Base-by-base conservation (phyloP, 2,113 vertebrate genomes). In the Myotis yumanensis region DNA sequence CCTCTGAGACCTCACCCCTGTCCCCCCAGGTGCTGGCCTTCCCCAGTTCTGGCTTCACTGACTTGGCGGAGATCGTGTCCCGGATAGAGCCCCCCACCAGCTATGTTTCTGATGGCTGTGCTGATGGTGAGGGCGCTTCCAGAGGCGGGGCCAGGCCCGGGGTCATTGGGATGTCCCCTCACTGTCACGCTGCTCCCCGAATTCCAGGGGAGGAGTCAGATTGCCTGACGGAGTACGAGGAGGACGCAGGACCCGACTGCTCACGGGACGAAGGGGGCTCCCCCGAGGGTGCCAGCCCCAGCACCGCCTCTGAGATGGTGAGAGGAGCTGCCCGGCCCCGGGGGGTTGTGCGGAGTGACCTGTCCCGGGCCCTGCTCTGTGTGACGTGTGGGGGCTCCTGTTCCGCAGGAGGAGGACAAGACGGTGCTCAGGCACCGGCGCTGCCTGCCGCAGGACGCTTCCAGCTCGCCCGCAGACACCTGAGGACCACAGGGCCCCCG, bases 41-140 rank as follows among this genome's bases (percentile, higher is more conserved):
- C 96, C 98, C 98, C 52, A 99, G 97, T 32, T 99, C 99, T 0
- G 99, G 99, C 89, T 99, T 99, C 98, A 99, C 99, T 0, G 99
- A 99, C 97, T 98, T 99, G 92, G 99, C 99, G 0, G 99, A 99
- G 97, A 99, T 99, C 0, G 99, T 99, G 48, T 99, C 99, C 77
- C 98, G 99, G 81, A 99, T 99, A 7, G 99, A 99, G 84, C 99
- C 99, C 0, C 98, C 99, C 37, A 98, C 99, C 30, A 99, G 96
- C 97, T 99, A 98, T 30, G 94, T 98, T 6, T 98, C 98, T 0
- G 98, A 98, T 0, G 96, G 97, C 66, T 98, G 97, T 2, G 97
- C 94, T 0, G 98, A 98, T 0, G 98, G 98, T 98, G 94, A 98
- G 30, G 40, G n/a, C 0, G 0, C 0, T 4, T 15, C 4, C 1